phyloP scores from a whole-genome alignment of 2,888 invertebrate species.

The Colostygia pectinataria region DNA sequence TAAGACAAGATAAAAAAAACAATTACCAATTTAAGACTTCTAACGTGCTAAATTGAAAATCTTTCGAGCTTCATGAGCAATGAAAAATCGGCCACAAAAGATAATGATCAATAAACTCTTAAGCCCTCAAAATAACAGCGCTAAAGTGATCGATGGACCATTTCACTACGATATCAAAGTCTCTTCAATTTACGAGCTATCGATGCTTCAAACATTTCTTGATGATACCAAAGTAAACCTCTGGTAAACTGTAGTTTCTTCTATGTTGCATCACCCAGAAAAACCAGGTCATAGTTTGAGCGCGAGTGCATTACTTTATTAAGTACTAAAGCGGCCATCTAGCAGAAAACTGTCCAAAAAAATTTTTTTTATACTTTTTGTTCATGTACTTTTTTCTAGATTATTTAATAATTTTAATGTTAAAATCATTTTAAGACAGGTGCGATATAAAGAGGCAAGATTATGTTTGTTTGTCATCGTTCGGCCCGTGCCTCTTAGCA shows the following conservation, averaged over 20 bases:
- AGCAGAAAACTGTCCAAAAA: too few species aligned
- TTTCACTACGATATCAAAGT: slow-evolving; percentile 47
- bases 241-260: slow-evolving; percentile 33
- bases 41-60: too few species aligned
- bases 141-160: slow-evolving; percentile 41
- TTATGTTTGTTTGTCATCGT: slow-evolving; percentile 43
- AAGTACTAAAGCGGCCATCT: too few species aligned
- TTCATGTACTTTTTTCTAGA: too few species aligned
- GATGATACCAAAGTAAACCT: slow-evolving; percentile 48
- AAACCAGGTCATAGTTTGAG: slow-evolving; percentile 12
- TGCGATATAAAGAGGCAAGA: neutral
- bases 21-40: too few species aligned
- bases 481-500: slow-evolving; percentile 71
- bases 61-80: neutral
- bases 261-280: slow-evolving; percentile 37
- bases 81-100: slow-evolving; percentile 1
- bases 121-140: slow-evolving; percentile 30
- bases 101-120: slow-evolving; percentile 6
- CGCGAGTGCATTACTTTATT: neutral
- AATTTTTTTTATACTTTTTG: too few species aligned
- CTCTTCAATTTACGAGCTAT: slow-evolving; percentile 47
- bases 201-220: slow-evolving; percentile 42
- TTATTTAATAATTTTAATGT: too few species aligned
- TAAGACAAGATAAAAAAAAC: too few species aligned
- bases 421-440: neutral